Conservation (phyloP, 2,113 vertebrate species). For the Taurulus bubalis region DNA sequence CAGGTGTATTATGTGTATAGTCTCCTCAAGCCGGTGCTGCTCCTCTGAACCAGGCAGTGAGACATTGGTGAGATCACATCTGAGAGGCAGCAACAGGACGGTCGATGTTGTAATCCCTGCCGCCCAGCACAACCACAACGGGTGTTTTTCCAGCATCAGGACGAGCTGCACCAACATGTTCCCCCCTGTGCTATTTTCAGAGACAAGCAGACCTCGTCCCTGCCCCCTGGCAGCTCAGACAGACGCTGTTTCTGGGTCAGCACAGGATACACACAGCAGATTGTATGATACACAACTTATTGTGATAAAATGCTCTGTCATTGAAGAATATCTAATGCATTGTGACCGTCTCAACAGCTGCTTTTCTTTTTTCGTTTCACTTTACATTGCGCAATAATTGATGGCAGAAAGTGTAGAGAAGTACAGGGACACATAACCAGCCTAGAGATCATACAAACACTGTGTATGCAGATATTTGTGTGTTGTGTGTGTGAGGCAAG, state of each 20-base stretch:
- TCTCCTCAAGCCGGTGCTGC: not conserved
- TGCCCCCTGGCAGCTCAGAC: conserved; percentile 20
- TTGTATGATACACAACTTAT: not conserved
- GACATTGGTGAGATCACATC: conserved; percentile 32
- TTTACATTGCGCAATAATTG: not conserved
- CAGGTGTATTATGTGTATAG: conserved; percentile 1
- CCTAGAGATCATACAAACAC: not conserved
- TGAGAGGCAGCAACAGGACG: conserved; percentile 51
- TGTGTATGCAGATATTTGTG: no score
- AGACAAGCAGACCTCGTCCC: conserved; percentile 35
- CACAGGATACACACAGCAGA: not conserved
- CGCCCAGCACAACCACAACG: conserved; percentile 26
- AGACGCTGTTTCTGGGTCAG: conserved; percentile 12
- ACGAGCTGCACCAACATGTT: conserved; percentile 54
- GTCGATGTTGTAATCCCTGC: conserved; percentile 72
- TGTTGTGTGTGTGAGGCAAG: no score
- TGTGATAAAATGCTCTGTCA: not conserved
- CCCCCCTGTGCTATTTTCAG: conserved; percentile 74
- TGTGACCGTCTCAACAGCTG: not conserved
- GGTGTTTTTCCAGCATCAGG: conserved; percentile 63
- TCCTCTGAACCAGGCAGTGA: conserved; percentile 13
- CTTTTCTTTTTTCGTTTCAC: not conserved
- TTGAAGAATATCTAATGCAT: not conserved
- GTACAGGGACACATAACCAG: not conserved
- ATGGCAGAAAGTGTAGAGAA: not conserved